Conservation (phyloP, 2,797 vertebrate genomes). For the Acipenser oxyrinchus region DNA sequence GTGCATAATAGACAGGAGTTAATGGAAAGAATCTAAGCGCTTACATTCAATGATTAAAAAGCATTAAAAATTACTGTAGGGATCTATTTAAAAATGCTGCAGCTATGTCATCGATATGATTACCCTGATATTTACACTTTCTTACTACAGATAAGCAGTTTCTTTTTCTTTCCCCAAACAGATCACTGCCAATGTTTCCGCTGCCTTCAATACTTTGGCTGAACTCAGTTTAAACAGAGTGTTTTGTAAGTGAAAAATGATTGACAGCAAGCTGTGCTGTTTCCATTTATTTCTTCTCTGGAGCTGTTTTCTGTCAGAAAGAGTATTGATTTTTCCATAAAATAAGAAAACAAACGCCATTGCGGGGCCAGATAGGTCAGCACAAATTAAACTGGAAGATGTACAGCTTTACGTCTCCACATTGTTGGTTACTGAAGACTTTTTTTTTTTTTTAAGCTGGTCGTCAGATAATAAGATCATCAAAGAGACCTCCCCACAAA, state of each 20-base stretch:
- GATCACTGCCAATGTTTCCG: conserved; percentile 45
- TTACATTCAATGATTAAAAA: conserved; percentile 31
- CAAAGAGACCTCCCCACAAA: conserved; percentile 17
- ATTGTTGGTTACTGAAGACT: conserved; percentile 41
- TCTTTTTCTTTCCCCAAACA: conserved; percentile 34
- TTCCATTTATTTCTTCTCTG: conserved; percentile 90
- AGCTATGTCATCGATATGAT: no score
- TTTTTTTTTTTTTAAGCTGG: conserved; percentile 32
- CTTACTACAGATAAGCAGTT: background rate
- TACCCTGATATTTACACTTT: no score
- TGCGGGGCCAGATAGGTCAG: conserved; percentile 82
- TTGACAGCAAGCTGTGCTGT: conserved; percentile 79
- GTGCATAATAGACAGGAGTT: conserved; percentile 38
- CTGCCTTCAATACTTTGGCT: conserved; percentile 42
- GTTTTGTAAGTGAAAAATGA: conserved; percentile 87
- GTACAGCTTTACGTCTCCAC: conserved; percentile 69
- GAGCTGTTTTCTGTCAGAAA: conserved; percentile 94
- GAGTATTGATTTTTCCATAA: conserved; percentile 98
- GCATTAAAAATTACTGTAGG: conserved; percentile 19
- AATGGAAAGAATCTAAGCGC: conserved; percentile 39
- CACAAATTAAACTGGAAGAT: conserved; percentile 74
- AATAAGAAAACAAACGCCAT: conserved; percentile 97
- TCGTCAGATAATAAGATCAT: conserved; percentile 45
- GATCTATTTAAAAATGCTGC: no score
- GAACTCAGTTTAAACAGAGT: conserved; percentile 47